phyloP scores from a whole-genome alignment of 1,140 invertebrate species.

The Paramacrobiotus metropolitanus region DNA sequence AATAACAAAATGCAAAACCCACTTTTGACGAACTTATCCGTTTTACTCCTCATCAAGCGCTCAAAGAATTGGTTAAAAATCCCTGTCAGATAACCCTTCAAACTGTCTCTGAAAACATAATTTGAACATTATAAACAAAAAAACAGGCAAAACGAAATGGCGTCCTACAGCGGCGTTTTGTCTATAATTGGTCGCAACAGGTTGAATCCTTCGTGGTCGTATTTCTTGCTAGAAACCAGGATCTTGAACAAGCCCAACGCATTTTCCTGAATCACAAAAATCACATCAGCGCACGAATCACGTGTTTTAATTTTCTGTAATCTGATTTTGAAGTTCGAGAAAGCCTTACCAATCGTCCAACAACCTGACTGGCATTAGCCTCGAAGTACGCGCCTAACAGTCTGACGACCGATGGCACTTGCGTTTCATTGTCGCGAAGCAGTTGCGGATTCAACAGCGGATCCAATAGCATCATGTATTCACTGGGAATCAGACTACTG shows the following conservation, averaged over 20 bases:
- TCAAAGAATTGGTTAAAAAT: not conserved
- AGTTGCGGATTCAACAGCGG: not conserved
- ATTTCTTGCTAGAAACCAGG: not conserved
- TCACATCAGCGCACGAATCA: no score
- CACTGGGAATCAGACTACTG: not conserved
- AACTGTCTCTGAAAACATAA: not conserved
- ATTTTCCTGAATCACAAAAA: not conserved
- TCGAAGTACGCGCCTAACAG: not conserved
- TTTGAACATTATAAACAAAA: not conserved
- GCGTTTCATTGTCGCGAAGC: not conserved
- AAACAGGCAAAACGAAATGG: not conserved
- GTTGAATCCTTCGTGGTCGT: conserved; percentile 4
- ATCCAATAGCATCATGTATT: not conserved
- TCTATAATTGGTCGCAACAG: not conserved
- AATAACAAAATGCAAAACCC: not conserved
- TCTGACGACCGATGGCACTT: not conserved
- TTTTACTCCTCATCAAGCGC: not conserved
- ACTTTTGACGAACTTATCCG: not conserved
- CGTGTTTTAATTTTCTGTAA: no score
- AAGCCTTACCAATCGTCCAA: not conserved
- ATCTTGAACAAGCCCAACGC: not conserved
- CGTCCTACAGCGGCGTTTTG: not conserved
- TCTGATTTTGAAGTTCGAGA: no score
- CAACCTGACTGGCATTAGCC: not conserved
- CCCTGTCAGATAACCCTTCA: not conserved